Base-by-base conservation (phyloP, 2,113 vertebrate genomes). In the Daubentonia madagascariensis region DNA sequence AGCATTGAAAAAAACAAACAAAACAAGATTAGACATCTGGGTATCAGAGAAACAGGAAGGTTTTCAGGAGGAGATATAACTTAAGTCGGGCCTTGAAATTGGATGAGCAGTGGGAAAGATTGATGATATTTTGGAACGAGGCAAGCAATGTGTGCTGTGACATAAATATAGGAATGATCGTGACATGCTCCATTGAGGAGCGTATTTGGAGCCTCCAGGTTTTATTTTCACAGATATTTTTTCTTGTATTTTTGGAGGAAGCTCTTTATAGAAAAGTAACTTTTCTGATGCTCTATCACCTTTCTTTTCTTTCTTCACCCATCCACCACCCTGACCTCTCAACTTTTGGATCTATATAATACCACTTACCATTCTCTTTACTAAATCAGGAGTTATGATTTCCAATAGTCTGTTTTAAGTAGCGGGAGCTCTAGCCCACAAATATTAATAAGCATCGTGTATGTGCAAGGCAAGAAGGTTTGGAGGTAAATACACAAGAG, bases 21-120 rank as follows among this genome's bases (percentile, higher is more conserved):
- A 45, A 70, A 84, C 76, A 52, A 72, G 5, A 3, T 3, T 81
- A 67, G 22, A 52, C 78, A n/a, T 37, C 16, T 54, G 50, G 17
- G 32, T 37, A 89, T 73, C 45, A 32, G 32, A 88, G n/a, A 83
- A 68, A 75, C 2, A 6, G 22, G 4, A 17, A 11, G 16, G 6
- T 50, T 96, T 93, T 57, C 35, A 50, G 67, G 37, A 43, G 16
- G 45, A 37, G 14, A 14, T 13, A 37, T 57, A 84, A 63, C 28
- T 88, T 89, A 81, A 57, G 7, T 79, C 2, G 2, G 35, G 75
- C 57, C 76, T 96, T 96, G 70, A 93, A 96, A 91, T 52, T 93
- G 78, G 73, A 78, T 76, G 65, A 83, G 8, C 92, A n/a, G 18
- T 73, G 32, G 92, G 10, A 79, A 70, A 92, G 67, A 70, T 4